Evolutionary conservation across 2,888 invertebrate genomes (phyloP).

Genomic region (Drosophila anomalipes): DNA sequence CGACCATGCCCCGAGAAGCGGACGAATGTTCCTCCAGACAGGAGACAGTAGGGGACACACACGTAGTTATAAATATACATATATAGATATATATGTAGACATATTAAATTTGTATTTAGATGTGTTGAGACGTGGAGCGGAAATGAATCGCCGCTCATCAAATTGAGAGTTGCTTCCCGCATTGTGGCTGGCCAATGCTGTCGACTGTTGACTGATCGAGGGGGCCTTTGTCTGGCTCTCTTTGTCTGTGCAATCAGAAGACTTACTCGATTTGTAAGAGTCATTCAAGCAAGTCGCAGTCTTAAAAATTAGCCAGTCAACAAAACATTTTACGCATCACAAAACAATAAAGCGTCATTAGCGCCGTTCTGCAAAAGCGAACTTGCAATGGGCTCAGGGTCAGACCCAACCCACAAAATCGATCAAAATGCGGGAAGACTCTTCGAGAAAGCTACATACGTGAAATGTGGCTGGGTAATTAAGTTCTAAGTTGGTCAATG

Average conservation of each 20-base stretch:
- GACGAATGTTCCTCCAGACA: neutral
- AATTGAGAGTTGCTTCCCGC: constrained; percentile 57
- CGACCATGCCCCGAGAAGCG: constrained; percentile 34
- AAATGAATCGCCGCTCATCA: constrained; percentile 74
- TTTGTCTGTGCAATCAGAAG: constrained; percentile 26
- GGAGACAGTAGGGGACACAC: constrained; percentile 47
- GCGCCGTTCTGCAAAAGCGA: constrained; percentile 46
- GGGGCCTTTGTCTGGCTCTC: constrained; percentile 44
- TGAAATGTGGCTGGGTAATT: constrained; percentile 64
- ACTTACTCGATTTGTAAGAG: constrained; percentile 47
- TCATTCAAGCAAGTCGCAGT: constrained; percentile 68
- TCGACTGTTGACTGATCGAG: constrained; percentile 5
- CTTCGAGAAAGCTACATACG: constrained; percentile 35
- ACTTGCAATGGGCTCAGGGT: constrained; percentile 41
- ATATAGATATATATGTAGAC: constrained; percentile 18
- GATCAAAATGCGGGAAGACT: constrained; percentile 75
- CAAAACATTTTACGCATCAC: constrained; percentile 74
- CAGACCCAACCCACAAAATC: constrained; percentile 59
- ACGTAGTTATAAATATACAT: constrained; percentile 25
- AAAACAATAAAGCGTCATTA: constrained; percentile 76
- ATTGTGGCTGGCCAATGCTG: constrained; percentile 37
- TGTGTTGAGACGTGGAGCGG: constrained; percentile 51
- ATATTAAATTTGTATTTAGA: constrained; percentile 64
- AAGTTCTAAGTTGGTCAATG: constrained; percentile 71
- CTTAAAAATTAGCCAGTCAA: constrained; percentile 53